Conservation (phyloP, 92 coral and sea anemone species). For the Phenganax marumi region DNA sequence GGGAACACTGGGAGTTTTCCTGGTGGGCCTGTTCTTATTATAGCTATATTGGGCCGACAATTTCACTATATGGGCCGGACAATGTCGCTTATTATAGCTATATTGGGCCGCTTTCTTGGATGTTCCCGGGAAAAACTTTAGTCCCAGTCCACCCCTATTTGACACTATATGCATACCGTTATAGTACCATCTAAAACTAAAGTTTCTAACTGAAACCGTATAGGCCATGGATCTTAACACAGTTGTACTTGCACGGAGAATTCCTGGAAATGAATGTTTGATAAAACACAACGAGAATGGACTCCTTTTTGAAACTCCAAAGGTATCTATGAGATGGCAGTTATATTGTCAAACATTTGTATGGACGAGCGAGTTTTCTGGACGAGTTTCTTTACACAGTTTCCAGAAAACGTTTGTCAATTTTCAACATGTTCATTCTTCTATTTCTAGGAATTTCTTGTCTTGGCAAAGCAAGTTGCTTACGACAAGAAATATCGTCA, state of each 20-base stretch:
- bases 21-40: no score
- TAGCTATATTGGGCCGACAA: no score
- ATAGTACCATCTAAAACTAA: no score
- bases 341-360: no score
- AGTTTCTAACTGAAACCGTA: neutral
- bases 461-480: conserved; percentile 72
- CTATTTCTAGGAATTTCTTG: conserved; percentile 65
- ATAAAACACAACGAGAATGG: conserved; percentile 73
- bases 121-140: no score
- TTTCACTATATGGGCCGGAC: no score
- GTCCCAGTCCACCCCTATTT: no score
- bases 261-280: conserved; percentile 77
- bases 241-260: conserved; percentile 82
- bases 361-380: neutral
- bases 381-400: neutral
- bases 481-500: conserved; percentile 53
- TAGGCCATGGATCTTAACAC: conserved; percentile 86
- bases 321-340: conserved; percentile 41
- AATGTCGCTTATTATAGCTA: no score
- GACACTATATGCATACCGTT: no score
- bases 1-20: no score
- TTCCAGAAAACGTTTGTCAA: neutral
- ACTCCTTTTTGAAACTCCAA: conserved; percentile 69
- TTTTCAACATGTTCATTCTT: neutral
- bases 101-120: no score